Conservation (phyloP, 2,888 invertebrate species). For the Brachylomia viminalis region DNA sequence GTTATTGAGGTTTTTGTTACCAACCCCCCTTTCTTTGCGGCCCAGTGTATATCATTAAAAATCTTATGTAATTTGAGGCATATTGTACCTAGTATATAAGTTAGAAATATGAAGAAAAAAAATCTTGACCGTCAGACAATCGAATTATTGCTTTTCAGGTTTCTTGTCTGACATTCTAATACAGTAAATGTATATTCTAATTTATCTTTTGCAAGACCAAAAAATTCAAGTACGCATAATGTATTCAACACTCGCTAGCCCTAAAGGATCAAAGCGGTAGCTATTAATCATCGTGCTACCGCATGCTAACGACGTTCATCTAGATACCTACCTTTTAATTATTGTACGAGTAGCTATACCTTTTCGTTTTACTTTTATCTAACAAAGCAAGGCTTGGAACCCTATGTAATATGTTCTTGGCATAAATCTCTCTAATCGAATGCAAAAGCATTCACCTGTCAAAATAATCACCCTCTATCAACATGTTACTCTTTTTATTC, state of each 20-base stretch:
- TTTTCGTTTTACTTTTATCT: not conserved
- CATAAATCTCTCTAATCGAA: not conserved
- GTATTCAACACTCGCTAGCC: slow-evolving; percentile 18
- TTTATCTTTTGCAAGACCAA: not conserved
- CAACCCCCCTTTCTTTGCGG: no score
- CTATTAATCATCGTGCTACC: slow-evolving; percentile 69
- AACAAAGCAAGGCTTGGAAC: not conserved
- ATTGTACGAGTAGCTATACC: not conserved
- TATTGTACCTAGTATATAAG: not conserved
- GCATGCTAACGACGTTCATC: slow-evolving; percentile 62
- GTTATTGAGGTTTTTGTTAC: no score
- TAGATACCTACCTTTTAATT: slow-evolving; percentile 24
- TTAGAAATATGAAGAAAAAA: not conserved
- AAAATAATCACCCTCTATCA: not conserved
- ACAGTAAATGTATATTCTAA: no score
- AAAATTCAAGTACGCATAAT: not conserved
- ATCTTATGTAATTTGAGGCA: not conserved
- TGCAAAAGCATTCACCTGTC: not conserved
- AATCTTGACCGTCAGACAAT: not conserved
- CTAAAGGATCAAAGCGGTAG: slow-evolving; percentile 22
- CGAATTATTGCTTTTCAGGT: not conserved
- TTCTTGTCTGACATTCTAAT: not conserved
- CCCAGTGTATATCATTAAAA: not conserved
- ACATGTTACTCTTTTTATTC: not conserved
- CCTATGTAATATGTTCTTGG: not conserved